Percentiles rank a stretch among this genome's conserved stretches.
phyloP scores from a whole-genome alignment of 2,797 vertebrate genomes.

The Neomorphus geoffroyi region DNA sequence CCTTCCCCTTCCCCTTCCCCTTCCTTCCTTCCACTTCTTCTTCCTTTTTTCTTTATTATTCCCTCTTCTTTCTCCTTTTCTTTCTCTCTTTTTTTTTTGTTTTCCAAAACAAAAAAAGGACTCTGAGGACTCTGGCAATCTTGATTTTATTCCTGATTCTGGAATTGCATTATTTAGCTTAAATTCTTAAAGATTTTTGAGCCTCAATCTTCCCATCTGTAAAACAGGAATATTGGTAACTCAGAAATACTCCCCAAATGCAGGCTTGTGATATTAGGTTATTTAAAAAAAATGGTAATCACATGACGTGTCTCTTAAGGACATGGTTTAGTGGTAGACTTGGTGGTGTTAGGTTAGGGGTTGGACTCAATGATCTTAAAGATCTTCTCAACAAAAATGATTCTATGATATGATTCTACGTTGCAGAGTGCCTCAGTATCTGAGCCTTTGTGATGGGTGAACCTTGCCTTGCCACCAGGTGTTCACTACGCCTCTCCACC shows the following conservation, averaged over 20 bases:
- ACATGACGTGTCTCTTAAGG: no score
- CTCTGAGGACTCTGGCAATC: neutral
- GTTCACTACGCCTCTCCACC: neutral
- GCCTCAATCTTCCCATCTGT: neutral
- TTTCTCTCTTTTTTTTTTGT: accelerated
- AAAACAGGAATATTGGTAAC: neutral
- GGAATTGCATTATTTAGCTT: neutral
- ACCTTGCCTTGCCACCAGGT: neutral
- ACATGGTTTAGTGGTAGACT: no score
- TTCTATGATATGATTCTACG: neutral
- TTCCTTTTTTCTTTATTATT: no score
- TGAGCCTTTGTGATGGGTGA: neutral
- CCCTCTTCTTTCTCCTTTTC: accelerated
- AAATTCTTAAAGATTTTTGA: neutral
- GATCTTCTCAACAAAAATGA: neutral
- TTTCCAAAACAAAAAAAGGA: no score
- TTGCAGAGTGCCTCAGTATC: neutral
- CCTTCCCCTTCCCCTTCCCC: no score
- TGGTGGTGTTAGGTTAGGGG: no score
- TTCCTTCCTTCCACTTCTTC: neutral
- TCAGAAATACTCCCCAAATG: neutral
- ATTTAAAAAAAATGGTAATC: neutral
- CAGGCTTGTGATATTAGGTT: neutral
- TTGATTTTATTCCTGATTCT: neutral
- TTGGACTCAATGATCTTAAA: no score